Evolutionary conservation across 2,888 invertebrate genomes (phyloP), one percentile per base, ranked within the genome.

Genomic region (Dryocosmus kuriphilus): DNA sequence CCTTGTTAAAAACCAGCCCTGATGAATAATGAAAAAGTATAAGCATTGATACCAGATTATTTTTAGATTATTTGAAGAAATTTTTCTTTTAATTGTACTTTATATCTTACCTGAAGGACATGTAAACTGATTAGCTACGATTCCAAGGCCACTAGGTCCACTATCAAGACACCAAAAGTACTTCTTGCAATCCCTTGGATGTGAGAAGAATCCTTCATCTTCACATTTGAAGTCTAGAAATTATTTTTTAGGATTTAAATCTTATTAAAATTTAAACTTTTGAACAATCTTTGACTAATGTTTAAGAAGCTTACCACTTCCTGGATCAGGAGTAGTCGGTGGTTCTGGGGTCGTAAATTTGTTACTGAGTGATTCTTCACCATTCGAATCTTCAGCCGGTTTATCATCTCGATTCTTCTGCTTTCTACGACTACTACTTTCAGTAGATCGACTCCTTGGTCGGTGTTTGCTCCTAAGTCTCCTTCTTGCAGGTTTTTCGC

Each of bases 111-210:
- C 96, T 77, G 98, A 97, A 6, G 98, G 98, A 89, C 98, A 98
- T 0, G 97, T 98, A 90, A 98, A 98, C 89, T 96, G 96, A 92
- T 98, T 97, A 0, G 97, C 97, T 6, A 98, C 96, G 73, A 98
- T 96, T 81, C 98, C 98, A 24, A 97, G 93, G 87, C 97, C 96
- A 0, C 97, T 96, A 0, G 97, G 96, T 4, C 97, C 97, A 86
- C 96, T 96, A 89, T 97, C 97, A 82, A 98, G 92, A 89, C 98
- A 98, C 98, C 98, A 98, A 92, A 97, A 98, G 89, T 98, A 98
- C 90, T 98, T 98, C 91, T 97, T 97, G 92, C 98, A 98, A 91
- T 98, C 98, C 60, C 96, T 94, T 0, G 98, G 98, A 92, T 98
- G 97, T 22, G 95, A 95, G 92, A 95, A 98, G 93, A 98, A 98